Evolutionary conservation across 2,113 vertebrate species (phyloP).

Genomic region (Triplophysa dalaica): DNA sequence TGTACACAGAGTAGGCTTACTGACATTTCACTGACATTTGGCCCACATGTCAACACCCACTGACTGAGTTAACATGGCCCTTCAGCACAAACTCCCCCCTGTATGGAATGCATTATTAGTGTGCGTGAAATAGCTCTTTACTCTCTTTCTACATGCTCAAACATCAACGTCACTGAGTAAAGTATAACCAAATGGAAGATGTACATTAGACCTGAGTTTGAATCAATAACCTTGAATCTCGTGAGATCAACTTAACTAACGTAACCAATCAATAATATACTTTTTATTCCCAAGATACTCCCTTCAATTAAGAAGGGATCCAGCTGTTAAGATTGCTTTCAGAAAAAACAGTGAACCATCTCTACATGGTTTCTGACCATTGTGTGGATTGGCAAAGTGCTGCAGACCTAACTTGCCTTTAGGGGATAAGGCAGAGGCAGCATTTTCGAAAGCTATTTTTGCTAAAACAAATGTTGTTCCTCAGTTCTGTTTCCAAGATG

Average conservation of each 20-base stretch:
- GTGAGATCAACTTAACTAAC: not conserved
- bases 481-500: conserved; percentile 54
- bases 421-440: conserved; percentile 28
- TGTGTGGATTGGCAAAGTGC: not conserved
- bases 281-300: not conserved
- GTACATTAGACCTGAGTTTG: not conserved
- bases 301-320: not conserved
- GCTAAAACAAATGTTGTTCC: conserved; percentile 68
- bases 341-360: not conserved
- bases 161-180: not conserved
- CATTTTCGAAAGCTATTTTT: conserved; percentile 58
- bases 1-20: conserved; percentile 32
- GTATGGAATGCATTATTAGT: conserved; percentile 21
- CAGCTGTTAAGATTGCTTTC: not conserved
- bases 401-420: conserved; percentile 2
- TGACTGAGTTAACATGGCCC: conserved; percentile 12
- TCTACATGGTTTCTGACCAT: conserved; percentile 3
- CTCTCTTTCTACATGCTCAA: not conserved
- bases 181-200: not conserved
- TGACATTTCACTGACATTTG: conserved; percentile 50
- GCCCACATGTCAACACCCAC: conserved; percentile 43
- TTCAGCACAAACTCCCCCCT: not conserved
- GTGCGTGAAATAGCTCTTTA: conserved; percentile 4
- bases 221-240: not conserved
- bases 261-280: not conserved